A percentile compares a stretch with the other conserved stretches of the same genome.
Conservation (phyloP, 1,140 invertebrate genomes). For the Choristoneura fumiferana region DNA sequence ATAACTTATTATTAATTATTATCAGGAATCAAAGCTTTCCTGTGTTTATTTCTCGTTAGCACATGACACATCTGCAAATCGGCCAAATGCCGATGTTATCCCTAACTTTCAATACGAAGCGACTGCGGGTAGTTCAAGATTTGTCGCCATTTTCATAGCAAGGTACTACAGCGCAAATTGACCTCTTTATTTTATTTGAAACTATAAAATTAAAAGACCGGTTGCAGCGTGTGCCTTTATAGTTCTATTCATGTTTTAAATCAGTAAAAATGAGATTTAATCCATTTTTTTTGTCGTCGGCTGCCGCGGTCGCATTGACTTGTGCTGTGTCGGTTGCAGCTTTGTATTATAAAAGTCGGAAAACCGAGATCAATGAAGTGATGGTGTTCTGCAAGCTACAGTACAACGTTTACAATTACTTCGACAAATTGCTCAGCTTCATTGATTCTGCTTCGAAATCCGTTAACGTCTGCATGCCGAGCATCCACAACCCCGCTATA, state of each 20-base stretch:
- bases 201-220: constrained; percentile 56
- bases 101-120: too few species aligned
- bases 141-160: constrained; percentile 21
- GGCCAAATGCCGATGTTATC: too few species aligned
- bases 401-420: constrained; percentile 64
- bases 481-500: constrained; percentile 68
- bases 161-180: constrained; percentile 32
- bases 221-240: constrained; percentile 37
- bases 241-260: constrained; percentile 56
- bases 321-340: constrained; percentile 65
- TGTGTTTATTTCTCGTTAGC: too few species aligned
- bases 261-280: constrained; percentile 68
- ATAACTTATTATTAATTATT: too few species aligned
- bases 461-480: constrained; percentile 67
- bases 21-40: too few species aligned
- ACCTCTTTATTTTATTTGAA: constrained; percentile 62
- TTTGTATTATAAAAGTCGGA: constrained; percentile 63
- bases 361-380: constrained; percentile 65
- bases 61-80: too few species aligned
- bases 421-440: constrained; percentile 67
- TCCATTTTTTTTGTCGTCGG: constrained; percentile 56
- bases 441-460: constrained; percentile 55
- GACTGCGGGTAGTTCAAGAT: constrained; percentile 48
- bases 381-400: constrained; percentile 74
- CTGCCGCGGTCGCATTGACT: constrained; percentile 56